These are phyloP conservation scores for Grus americana DNA, from an alignment of 2,113 vertebrate species.

Conservation along the genomic window DNA sequence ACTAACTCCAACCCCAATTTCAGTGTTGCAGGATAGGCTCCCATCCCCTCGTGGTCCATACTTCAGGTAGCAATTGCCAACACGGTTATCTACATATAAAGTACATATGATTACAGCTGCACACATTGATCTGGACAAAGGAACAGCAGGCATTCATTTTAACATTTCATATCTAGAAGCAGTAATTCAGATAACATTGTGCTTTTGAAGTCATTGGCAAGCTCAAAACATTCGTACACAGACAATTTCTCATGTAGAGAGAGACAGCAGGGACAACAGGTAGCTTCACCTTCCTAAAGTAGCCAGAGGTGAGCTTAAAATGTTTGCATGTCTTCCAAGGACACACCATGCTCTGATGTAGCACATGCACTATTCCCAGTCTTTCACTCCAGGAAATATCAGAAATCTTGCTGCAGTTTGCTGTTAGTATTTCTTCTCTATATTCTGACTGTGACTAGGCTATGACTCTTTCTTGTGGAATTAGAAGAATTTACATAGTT, in stretches of 20 bases:
- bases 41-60: constrained; percentile 74
- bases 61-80: constrained; percentile 85
- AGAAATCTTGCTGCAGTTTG: neutral
- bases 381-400: neutral
- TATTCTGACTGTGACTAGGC: neutral
- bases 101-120: neutral
- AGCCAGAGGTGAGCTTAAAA: neutral
- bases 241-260: neutral
- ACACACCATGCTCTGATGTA: neutral
- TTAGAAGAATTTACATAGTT: neutral
- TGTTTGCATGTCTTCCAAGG: neutral
- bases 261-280: neutral
- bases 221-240: neutral
- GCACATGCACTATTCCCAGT: neutral
- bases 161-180: neutral
- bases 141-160: neutral
- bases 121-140: neutral
- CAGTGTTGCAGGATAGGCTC: constrained; percentile 81
- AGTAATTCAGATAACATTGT: neutral
- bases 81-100: constrained; percentile 74
- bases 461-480: neutral
- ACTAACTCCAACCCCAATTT: constrained; percentile 84
- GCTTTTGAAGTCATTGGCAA: neutral
- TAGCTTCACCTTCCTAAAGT: neutral
- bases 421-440: neutral